These are phyloP conservation scores for Elegia similella DNA, from an alignment of 2,888 invertebrate genomes.

Conservation along the genomic window DNA sequence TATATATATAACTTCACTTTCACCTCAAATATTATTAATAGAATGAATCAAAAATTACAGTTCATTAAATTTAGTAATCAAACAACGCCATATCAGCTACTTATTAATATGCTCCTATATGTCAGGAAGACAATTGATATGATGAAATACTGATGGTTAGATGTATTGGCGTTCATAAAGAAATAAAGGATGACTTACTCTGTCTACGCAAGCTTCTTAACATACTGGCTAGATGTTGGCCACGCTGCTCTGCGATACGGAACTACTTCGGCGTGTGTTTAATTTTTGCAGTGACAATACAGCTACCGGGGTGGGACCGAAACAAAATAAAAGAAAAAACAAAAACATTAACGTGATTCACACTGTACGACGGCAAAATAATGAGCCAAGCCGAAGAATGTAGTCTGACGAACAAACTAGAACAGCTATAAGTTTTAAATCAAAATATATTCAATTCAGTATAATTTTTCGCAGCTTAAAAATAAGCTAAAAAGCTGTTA, in stretches of 20 bases:
- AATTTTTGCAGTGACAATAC: slow-evolving; percentile 79
- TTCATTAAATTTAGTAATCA: not conserved
- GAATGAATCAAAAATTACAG: too few relatives aligned
- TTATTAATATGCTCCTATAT: too few relatives aligned
- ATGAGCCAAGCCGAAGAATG: not conserved
- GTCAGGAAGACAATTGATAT: too few relatives aligned
- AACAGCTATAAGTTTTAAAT: too few relatives aligned
- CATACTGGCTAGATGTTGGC: slow-evolving; percentile 31
- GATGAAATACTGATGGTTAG: not conserved
- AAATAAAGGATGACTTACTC: slow-evolving; percentile 37
- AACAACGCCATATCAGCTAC: not conserved
- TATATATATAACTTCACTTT: too few relatives aligned
- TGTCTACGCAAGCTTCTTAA: slow-evolving; percentile 35
- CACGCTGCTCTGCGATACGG: slow-evolving; percentile 33
- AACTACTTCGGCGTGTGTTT: slow-evolving; percentile 35
- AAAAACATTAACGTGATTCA: slow-evolving; percentile 35
- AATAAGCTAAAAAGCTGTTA: too few relatives aligned
- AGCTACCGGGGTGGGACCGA: slow-evolving; percentile 66
- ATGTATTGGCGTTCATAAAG: slow-evolving; percentile 14
- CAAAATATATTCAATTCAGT: too few relatives aligned
- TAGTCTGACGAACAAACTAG: not conserved
- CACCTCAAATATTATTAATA: too few relatives aligned
- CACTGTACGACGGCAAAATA: slow-evolving; percentile 16
- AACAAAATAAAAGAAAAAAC: slow-evolving; percentile 46
- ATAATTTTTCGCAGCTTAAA: too few relatives aligned